phyloP scores from a whole-genome alignment of 1,140 invertebrate genomes.

The Drosophila triauraria region DNA sequence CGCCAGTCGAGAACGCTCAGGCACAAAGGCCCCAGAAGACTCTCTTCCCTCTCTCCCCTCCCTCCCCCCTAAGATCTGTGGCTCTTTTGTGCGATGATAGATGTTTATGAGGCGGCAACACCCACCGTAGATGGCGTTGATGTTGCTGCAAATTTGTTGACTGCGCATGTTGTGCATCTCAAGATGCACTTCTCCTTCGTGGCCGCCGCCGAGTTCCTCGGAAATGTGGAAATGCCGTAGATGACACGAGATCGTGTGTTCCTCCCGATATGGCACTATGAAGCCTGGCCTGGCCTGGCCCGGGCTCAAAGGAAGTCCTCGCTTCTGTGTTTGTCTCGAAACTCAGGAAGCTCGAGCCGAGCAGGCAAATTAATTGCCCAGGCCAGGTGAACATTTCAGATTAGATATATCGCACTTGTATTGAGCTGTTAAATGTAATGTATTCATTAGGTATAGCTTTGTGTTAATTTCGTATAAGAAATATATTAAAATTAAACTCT shows the following conservation, averaged over 20 bases:
- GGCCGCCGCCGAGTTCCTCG: conserved; percentile 25
- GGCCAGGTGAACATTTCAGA: conserved; percentile 30
- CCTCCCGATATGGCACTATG: conserved; percentile 41
- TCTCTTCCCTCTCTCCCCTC: background rate
- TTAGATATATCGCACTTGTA: conserved; percentile 21
- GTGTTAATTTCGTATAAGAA: no score
- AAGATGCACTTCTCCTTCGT: conserved; percentile 32
- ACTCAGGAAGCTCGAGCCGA: conserved; percentile 7
- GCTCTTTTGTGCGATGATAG: conserved; percentile 74
- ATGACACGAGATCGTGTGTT: conserved; percentile 49
- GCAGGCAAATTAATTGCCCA: conserved; percentile 47
- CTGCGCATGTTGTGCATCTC: conserved; percentile 76
- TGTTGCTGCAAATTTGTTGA: conserved; percentile 78
- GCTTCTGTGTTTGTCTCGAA: conserved; percentile 4
- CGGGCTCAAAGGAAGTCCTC: conserved; percentile 29
- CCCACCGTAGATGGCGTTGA: conserved; percentile 78
- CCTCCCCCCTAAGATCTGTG: background rate
- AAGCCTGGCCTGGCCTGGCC: background rate
- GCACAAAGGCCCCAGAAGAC: conserved; percentile 13
- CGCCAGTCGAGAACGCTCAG: conserved; percentile 39
- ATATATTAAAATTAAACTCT: no score
- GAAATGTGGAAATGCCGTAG: conserved; percentile 52
- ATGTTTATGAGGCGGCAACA: conserved; percentile 80
- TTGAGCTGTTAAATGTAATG: conserved; percentile 14
- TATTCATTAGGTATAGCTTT: background rate